Percentiles rank a stretch among this genome's conserved stretches.
These are phyloP conservation scores for Synanthedon formicaeformis DNA, from an alignment of 2,888 invertebrate genomes.

Conservation along the genomic window DNA sequence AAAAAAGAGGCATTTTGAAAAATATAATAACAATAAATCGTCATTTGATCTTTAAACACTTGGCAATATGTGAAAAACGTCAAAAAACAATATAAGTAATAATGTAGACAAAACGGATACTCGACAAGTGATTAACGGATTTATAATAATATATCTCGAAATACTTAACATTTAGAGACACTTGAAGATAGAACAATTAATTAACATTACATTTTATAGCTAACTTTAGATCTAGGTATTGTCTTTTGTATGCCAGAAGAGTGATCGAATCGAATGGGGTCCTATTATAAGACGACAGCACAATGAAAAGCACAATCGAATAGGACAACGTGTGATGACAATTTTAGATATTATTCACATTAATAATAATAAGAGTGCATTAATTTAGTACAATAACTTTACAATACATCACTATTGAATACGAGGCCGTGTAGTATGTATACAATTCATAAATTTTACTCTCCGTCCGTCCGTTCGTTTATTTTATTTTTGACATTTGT, in stretches of 20 bases:
- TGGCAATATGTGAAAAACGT: too few relatives aligned
- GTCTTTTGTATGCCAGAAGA: constrained; percentile 69
- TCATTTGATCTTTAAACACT: too few relatives aligned
- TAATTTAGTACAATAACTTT: constrained; percentile 32
- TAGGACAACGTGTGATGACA: constrained; percentile 33
- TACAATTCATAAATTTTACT: constrained; percentile 23
- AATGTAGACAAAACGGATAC: too few relatives aligned
- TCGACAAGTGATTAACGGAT: not conserved
- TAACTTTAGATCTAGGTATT: constrained; percentile 72
- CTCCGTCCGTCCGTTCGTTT: too few relatives aligned
- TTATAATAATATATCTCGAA: constrained; percentile 48
- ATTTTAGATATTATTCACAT: constrained; percentile 29
- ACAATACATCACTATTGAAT: constrained; percentile 21
- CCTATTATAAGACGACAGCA: constrained; percentile 29
- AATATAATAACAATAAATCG: too few relatives aligned
- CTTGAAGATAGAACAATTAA: constrained; percentile 67
- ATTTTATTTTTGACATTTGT: too few relatives aligned
- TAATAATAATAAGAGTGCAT: constrained; percentile 29
- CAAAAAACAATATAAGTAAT: too few relatives aligned
- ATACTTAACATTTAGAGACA: constrained; percentile 64
- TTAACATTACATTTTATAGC: constrained; percentile 65
- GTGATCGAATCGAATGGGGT: constrained; percentile 52
- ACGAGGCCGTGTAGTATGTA: constrained; percentile 35
- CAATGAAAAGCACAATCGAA: constrained; percentile 39
- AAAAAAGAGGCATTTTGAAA: too few relatives aligned